Percentiles rank a stretch among this genome's conserved stretches.
These are phyloP conservation scores for Typhlichthys eigenmanni DNA, from an alignment of 2,797 vertebrate genomes.

Conservation along the genomic window DNA sequence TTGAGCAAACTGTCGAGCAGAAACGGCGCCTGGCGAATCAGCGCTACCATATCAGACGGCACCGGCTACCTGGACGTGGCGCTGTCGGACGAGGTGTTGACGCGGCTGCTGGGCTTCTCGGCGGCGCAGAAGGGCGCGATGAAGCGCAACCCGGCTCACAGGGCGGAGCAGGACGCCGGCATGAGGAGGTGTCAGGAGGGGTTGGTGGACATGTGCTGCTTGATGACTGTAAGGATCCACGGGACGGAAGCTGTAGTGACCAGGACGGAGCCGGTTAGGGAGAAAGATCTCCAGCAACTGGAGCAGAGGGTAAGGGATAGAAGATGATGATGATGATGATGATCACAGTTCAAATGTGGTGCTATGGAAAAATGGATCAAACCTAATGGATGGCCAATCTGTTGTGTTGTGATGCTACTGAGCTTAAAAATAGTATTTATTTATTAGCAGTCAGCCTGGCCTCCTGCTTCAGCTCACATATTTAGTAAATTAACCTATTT, in stretches of 20 bases:
- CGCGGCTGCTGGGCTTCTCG: conserved; percentile 88
- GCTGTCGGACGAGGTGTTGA: conserved; percentile 85
- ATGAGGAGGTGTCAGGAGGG: conserved; percentile 88
- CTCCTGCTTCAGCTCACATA: no score
- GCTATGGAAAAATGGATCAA: no score
- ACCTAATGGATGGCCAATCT: no score
- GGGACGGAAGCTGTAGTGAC: conserved; percentile 79
- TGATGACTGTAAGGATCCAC: conserved; percentile 86
- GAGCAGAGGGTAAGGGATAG: conserved; percentile 66
- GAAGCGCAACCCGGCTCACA: conserved; percentile 81
- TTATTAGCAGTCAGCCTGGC: no score
- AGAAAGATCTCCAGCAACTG: conserved; percentile 75
- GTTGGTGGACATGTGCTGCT: conserved; percentile 92
- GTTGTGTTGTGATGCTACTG: no score
- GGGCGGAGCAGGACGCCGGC: conserved; percentile 77
- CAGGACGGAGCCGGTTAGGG: conserved; percentile 72
- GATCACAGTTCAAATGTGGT: not conserved
- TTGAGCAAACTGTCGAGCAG: conserved; percentile 84
- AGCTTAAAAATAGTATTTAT: no score
- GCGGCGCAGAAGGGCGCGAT: conserved; percentile 83
- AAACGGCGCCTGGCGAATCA: conserved; percentile 82
- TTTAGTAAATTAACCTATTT: no score
- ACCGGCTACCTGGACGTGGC: conserved; percentile 89
- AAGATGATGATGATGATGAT: conserved; percentile 38
- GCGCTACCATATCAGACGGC: conserved; percentile 90